A percentile compares a stretch with the other conserved stretches of the same genome.
Conservation (phyloP, 2,888 invertebrate species). For the Sisyra terminalis region DNA sequence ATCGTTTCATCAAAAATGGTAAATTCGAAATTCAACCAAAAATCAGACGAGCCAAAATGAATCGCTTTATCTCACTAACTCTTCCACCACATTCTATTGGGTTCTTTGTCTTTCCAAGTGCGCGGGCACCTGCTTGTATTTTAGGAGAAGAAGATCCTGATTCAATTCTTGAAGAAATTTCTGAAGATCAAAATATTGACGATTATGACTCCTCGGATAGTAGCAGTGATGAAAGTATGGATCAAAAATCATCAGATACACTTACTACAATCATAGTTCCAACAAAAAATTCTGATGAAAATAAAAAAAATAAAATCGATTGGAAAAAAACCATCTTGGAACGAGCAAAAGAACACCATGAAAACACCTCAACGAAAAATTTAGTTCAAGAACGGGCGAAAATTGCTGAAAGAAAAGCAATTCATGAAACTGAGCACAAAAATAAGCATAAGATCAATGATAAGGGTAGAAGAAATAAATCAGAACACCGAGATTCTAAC, state of each 20-base stretch:
- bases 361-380: neutral
- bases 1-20: constrained; percentile 34
- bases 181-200: constrained; percentile 11
- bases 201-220: too few relatives aligned
- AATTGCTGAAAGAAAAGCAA: constrained; percentile 11
- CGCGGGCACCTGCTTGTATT: constrained; percentile 40
- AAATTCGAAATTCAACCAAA: constrained; percentile 21
- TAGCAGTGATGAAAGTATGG: too few relatives aligned
- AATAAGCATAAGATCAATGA: constrained; percentile 3
- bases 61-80: constrained; percentile 35
- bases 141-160: constrained; percentile 19
- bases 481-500: constrained; percentile 8
- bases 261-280: neutral
- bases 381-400: constrained; percentile 10
- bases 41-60: constrained; percentile 32
- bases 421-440: neutral
- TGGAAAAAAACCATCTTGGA: constrained; percentile 10
- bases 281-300: constrained; percentile 10
- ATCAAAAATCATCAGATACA: too few relatives aligned
- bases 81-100: constrained; percentile 51
- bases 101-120: constrained; percentile 57
- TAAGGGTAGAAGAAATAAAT: neutral
- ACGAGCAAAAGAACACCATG: neutral
- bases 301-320: constrained; percentile 6
- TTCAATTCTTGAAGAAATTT: constrained; percentile 18